Base-by-base conservation (phyloP, 2,113 vertebrate species). In the Elgaria multicarinata region DNA sequence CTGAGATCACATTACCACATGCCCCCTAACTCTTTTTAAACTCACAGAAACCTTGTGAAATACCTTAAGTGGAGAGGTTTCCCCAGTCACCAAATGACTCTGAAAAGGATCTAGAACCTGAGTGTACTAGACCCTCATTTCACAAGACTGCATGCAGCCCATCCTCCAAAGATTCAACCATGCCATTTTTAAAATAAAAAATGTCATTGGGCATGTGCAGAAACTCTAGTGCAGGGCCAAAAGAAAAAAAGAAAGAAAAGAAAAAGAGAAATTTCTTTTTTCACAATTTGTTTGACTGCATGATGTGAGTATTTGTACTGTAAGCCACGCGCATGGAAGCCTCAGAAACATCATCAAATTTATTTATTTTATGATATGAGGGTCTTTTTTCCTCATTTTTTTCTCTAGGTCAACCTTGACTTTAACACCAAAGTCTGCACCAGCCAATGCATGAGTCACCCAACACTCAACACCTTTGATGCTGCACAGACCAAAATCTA, bases 371-470 rank as follows among this genome's bases (percentile, higher is more conserved):
- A 53, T 18, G n/a, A n/a, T 31, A 55, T 53, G 20, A 46, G n/a
- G 39, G 66, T 39, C 75, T 53, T 7, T 18, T 58, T 20, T 0
- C 4, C 76, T 88, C 93, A 66, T 87, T 50, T 72, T 66, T 89
- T 92, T 76, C 46, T 87, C 22, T 94, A 99, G 99, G 97, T 99
- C 87, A 99, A 99, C 93, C 98, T 99, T 78, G 98, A 99, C 93
- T 97, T 98, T 93, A 96, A 96, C 69, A 98, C 98, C 91, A 98
- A 98, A 93, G 94, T 94, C 90, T 84, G 92, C 55, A 98, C 98
- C 84, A n/a, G 96, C 88, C 96, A 97, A 90, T 97, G 89, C 86
- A 94, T 98, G 44, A 74, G 86, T 0, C 92, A 96, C 4, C 98
- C 98, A 18, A 97, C 96, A 1, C 92, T 72, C 28, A 96, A 95